Percentiles rank a stretch among this genome's conserved stretches.
Evolutionary conservation across 2,888 invertebrate species (phyloP).

Genomic region (Xanthia togata): DNA sequence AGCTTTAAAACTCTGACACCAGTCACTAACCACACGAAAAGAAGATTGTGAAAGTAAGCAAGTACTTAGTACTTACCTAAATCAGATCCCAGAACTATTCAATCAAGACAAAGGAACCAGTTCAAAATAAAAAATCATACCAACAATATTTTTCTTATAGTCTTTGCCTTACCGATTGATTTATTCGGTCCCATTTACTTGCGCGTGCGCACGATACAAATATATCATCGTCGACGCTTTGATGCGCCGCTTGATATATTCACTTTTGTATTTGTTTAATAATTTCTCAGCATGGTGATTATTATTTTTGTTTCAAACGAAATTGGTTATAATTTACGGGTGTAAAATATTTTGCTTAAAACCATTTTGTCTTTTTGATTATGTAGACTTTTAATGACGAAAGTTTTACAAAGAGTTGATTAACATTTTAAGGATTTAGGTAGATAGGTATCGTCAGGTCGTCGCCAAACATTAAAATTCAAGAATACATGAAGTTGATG

Average conservation of each 20-base stretch:
- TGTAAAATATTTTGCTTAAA: constrained; percentile 41
- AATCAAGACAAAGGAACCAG: not conserved
- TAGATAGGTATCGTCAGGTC: not conserved
- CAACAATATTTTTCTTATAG: constrained; percentile 32
- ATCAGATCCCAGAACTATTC: not conserved
- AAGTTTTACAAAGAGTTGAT: constrained; percentile 9
- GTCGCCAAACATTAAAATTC: not conserved
- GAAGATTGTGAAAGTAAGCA: too few species aligned
- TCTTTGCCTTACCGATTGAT: constrained; percentile 77
- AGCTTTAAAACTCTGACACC: too few species aligned
- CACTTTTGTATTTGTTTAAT: constrained; percentile 74
- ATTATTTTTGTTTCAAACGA: constrained; percentile 63
- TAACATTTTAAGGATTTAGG: constrained; percentile 7
- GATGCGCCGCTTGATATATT: constrained; percentile 76
- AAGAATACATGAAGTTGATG: not conserved
- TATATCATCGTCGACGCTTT: constrained; percentile 77
- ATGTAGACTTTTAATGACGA: not conserved
- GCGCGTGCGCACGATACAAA: constrained; percentile 79
- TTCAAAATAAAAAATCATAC: not conserved
- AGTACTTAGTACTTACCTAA: not conserved
- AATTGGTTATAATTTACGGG: constrained; percentile 63
- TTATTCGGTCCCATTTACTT: constrained; percentile 79
- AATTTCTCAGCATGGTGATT: constrained; percentile 64
- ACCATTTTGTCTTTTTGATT: constrained; percentile 32
- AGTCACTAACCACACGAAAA: too few species aligned